Evolutionary conservation across 2,113 vertebrate genomes (phyloP).

Genomic region (Dipodomys stephensi): DNA sequence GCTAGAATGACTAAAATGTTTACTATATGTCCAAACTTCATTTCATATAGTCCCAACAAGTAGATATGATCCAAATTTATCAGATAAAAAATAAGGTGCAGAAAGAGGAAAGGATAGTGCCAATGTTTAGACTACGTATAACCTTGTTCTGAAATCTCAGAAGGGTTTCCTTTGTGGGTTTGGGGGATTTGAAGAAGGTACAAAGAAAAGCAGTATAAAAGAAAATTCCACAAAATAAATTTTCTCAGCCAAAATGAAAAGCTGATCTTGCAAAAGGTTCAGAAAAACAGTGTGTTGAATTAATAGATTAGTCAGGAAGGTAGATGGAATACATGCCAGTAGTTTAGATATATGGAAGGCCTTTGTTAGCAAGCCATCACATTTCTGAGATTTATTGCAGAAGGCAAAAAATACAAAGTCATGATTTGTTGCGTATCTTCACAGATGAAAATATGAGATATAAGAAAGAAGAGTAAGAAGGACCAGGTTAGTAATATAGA

Average conservation of each 20-base stretch:
- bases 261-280: slow-evolving; percentile 45
- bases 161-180: not conserved
- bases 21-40: not conserved
- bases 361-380: slow-evolving; percentile 21
- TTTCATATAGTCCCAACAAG: not conserved
- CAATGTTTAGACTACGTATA: not conserved
- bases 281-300: slow-evolving; percentile 2
- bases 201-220: slow-evolving; percentile 14
- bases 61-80: not conserved
- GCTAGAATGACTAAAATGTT: not conserved
- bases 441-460: slow-evolving; percentile 34
- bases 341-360: not conserved
- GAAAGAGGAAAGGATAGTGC: not conserved
- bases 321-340: not conserved
- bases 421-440: slow-evolving; percentile 9
- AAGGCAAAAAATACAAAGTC: not conserved
- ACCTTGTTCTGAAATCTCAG: not conserved
- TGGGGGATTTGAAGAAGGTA: not conserved
- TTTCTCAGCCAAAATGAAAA: slow-evolving; percentile 37
- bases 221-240: slow-evolving; percentile 47
- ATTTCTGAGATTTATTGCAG: slow-evolving; percentile 14
- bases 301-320: slow-evolving; percentile 24
- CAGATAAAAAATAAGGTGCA: not conserved
- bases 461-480: not conserved
- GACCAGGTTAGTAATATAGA: not conserved